These are phyloP conservation scores for Enchytraeus crypticus DNA, from an alignment of 2,888 invertebrate species.

Conservation along the genomic window DNA sequence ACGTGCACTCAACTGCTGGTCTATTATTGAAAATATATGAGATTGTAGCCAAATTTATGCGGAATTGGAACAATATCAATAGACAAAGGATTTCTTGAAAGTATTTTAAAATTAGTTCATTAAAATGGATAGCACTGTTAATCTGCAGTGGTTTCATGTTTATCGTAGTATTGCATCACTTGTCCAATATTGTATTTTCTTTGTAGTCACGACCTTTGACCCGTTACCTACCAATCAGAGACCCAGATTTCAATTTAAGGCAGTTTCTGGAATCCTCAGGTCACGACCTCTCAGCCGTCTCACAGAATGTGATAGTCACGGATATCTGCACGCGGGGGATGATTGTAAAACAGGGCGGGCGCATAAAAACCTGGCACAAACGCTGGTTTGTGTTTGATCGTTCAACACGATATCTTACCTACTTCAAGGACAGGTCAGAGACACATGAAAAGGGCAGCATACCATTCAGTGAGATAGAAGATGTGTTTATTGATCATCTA, in stretches of 20 bases:
- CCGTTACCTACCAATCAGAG: constrained; percentile 80
- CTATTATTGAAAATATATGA: too few relatives aligned
- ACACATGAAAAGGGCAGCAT: constrained; percentile 73
- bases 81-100: too few relatives aligned
- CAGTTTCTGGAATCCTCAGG: constrained; percentile 87
- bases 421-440: constrained; percentile 81
- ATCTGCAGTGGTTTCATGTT: too few relatives aligned
- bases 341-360: constrained; percentile 72
- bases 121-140: too few relatives aligned
- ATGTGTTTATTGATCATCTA: constrained; percentile 91
- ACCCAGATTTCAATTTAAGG: constrained; percentile 72
- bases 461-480: constrained; percentile 74
- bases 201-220: constrained; percentile 66
- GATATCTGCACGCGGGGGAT: constrained; percentile 78
- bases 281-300: constrained; percentile 77
- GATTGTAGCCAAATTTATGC: too few relatives aligned
- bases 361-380: constrained; percentile 71
- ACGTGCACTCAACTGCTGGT: too few relatives aligned
- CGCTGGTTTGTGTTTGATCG: constrained; percentile 95
- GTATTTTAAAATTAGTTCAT: too few relatives aligned
- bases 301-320: constrained; percentile 73
- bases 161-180: too few relatives aligned
- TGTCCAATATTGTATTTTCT: too few relatives aligned
- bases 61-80: too few relatives aligned
- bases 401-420: constrained; percentile 75